phyloP scores from a whole-genome alignment of 1,140 invertebrate species.

The Aphaenogaster floridana region DNA sequence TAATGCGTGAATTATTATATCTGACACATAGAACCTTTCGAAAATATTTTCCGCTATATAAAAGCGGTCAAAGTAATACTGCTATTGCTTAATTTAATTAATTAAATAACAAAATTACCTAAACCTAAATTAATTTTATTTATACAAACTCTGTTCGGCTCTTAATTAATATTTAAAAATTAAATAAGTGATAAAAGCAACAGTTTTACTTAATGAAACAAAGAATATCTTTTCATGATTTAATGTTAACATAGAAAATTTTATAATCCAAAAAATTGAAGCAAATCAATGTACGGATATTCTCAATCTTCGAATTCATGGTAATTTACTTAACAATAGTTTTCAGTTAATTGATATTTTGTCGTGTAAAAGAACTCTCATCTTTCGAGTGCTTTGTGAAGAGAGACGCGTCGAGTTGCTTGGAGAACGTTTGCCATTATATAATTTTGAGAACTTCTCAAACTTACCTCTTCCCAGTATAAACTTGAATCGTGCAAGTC shows the following conservation, averaged over 20 bases:
- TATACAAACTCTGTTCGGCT: not conserved
- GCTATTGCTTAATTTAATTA: not conserved
- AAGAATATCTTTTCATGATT: not conserved
- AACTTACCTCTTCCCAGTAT: constrained; percentile 60
- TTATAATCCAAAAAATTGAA: not conserved
- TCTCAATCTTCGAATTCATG: not conserved
- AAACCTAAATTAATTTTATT: constrained; percentile 4
- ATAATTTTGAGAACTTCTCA: constrained; percentile 31
- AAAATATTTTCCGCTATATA: not conserved
- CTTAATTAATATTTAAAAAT: not conserved
- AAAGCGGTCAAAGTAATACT: not conserved
- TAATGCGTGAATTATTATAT: constrained; percentile 19
- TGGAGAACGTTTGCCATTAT: constrained; percentile 67
- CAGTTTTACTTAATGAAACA: not conserved
- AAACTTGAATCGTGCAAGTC: constrained; percentile 9
- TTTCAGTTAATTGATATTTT: not conserved
- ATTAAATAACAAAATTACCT: not conserved
- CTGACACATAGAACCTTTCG: not conserved
- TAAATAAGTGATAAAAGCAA: not conserved
- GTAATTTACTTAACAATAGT: constrained; percentile 11
- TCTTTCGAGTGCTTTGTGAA: not conserved
- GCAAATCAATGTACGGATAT: not conserved
- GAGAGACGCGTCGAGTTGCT: constrained; percentile 40
- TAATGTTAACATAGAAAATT: not conserved
- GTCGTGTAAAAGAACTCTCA: not conserved